phyloP scores from a whole-genome alignment of 2,113 vertebrate species.

The Hyaena hyaena region DNA sequence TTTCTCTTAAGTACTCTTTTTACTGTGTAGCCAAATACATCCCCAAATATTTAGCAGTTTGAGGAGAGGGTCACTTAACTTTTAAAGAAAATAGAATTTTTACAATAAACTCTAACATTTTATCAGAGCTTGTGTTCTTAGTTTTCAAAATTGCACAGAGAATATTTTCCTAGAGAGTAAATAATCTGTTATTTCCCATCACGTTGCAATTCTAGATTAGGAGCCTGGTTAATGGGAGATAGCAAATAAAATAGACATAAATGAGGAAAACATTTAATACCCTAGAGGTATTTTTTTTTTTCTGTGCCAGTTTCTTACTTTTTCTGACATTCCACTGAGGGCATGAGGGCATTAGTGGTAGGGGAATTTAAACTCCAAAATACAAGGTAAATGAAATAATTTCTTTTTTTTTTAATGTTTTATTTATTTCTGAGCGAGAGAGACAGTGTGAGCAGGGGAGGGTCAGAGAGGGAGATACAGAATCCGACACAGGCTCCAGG shows the following conservation, averaged over 20 bases:
- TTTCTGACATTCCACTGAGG: background rate
- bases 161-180: background rate
- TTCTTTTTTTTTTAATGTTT: background rate
- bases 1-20: background rate
- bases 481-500: no score
- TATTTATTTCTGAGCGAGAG: no score
- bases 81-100: background rate
- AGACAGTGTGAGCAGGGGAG: no score
- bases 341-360: background rate
- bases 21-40: background rate
- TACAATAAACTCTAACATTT: background rate
- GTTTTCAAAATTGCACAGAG: background rate
- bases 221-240: background rate
- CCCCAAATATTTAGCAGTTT: background rate
- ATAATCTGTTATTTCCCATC: background rate
- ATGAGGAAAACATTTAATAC: background rate
- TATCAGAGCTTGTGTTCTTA: background rate
- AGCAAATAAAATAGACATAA: background rate
- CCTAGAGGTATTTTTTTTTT: background rate
- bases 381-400: background rate
- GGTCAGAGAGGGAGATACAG: no score
- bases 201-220: background rate
- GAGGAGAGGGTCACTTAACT: background rate
- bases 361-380: background rate
- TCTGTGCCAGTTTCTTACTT: background rate